phyloP scores from a whole-genome alignment of 1,140 invertebrate species.

The Calliopsis andreniformis region DNA sequence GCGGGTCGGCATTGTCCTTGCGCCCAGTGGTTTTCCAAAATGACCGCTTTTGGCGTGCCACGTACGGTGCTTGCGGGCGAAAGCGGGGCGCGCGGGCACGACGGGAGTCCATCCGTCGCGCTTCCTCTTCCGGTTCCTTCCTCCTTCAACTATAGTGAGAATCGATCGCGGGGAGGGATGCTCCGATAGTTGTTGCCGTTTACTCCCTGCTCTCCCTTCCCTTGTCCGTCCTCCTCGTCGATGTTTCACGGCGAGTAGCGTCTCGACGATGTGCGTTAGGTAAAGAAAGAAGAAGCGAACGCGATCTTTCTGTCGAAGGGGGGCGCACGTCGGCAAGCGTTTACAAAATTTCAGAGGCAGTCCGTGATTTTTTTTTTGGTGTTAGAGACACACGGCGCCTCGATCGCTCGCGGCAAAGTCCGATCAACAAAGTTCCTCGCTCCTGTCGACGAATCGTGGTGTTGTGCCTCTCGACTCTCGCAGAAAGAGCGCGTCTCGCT shows the following conservation, averaged over 20 bases:
- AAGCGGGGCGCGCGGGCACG: slow-evolving; percentile 25
- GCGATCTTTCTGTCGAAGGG: slow-evolving; percentile 41
- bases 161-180: slow-evolving; percentile 40
- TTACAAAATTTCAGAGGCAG: slow-evolving; percentile 9
- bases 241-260: slow-evolving; percentile 27
- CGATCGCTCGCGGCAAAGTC: slow-evolving; percentile 34
- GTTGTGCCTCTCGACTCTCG: not conserved
- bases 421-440: slow-evolving; percentile 40
- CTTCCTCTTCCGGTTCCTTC: not conserved
- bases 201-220: not conserved
- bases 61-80: slow-evolving; percentile 73
- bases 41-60: slow-evolving; percentile 78
- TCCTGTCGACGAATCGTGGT: not conserved
- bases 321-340: slow-evolving; percentile 33
- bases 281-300: not conserved
- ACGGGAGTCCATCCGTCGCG: not conserved
- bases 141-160: slow-evolving; percentile 58
- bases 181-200: slow-evolving; percentile 10
- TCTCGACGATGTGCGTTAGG: slow-evolving; percentile 15
- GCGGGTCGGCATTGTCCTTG: slow-evolving; percentile 70
- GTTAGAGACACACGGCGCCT: not conserved
- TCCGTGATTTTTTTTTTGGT: not conserved
- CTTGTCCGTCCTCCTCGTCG: too few relatives aligned
- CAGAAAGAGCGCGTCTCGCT: slow-evolving; percentile 9
- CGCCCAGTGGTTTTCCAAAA: slow-evolving; percentile 73